These are phyloP conservation scores for Himalopsyche phryganea DNA, from an alignment of 1,140 invertebrate species.

Conservation along the genomic window DNA sequence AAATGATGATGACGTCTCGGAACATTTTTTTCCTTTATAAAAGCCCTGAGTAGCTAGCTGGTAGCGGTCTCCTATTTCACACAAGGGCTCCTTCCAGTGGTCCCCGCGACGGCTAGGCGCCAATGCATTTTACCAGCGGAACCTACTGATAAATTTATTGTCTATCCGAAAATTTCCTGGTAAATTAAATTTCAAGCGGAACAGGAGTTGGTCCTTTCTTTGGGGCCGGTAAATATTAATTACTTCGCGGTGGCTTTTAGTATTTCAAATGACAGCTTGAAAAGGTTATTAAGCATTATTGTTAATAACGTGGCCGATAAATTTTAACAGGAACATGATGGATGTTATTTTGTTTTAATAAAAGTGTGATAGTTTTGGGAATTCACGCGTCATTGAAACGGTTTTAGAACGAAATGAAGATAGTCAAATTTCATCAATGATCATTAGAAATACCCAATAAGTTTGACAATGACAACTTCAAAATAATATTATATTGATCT, in stretches of 20 bases:
- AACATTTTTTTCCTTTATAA: too few relatives aligned
- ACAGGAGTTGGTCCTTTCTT: not conserved
- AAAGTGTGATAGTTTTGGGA: too few relatives aligned
- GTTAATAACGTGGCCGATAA: not conserved
- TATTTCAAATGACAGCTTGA: constrained; percentile 14
- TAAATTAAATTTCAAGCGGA: constrained; percentile 18
- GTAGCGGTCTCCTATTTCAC: too few relatives aligned
- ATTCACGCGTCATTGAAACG: too few relatives aligned
- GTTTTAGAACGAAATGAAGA: too few relatives aligned
- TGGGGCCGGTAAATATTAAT: not conserved
- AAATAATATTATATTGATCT: too few relatives aligned
- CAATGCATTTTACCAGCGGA: not conserved
- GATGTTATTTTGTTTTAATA: too few relatives aligned
- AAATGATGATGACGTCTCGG: not conserved
- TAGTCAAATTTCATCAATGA: too few relatives aligned
- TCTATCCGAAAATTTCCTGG: constrained; percentile 24
- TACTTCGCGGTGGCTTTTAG: not conserved
- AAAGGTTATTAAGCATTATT: constrained; percentile 1
- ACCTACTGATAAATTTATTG: constrained; percentile 16
- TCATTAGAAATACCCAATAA: too few relatives aligned
- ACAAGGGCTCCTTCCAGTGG: constrained; percentile 6
- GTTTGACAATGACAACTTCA: too few relatives aligned
- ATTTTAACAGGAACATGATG: too few relatives aligned
- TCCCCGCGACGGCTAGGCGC: not conserved
- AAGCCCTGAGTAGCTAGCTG: too few relatives aligned